phyloP scores from a whole-genome alignment of 2,797 vertebrate species.

The Eulemur mongoz region DNA sequence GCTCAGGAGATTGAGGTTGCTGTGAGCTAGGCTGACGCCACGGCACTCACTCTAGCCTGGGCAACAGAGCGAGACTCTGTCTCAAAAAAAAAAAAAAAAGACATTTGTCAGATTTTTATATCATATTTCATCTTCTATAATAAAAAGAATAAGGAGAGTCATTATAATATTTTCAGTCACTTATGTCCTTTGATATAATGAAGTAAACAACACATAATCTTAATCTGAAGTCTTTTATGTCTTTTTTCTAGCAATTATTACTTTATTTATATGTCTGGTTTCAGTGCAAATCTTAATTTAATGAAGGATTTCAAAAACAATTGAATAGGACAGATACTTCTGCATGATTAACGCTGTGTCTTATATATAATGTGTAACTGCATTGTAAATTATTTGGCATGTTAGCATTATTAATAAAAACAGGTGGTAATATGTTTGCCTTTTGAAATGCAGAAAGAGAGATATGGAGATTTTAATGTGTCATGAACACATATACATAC shows the following conservation, averaged over 20 bases:
- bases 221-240: constrained; percentile 76
- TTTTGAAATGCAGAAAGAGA: constrained; percentile 57
- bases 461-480: constrained; percentile 24
- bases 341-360: constrained; percentile 75
- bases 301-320: constrained; percentile 76
- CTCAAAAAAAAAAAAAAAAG: too few species aligned
- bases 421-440: constrained; percentile 77
- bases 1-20: too few species aligned
- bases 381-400: constrained; percentile 76
- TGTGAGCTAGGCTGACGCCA: too few species aligned
- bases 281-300: constrained; percentile 73
- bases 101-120: constrained; percentile 62
- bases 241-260: constrained; percentile 72
- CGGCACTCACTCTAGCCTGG: too few species aligned
- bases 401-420: constrained; percentile 78
- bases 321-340: constrained; percentile 71
- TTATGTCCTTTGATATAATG: constrained; percentile 70
- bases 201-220: constrained; percentile 76
- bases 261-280: constrained; percentile 77
- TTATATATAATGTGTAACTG: constrained; percentile 70
- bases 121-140: constrained; percentile 60
- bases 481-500: neutral
- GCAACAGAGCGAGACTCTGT: too few species aligned
- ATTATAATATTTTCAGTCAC: constrained; percentile 62
- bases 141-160: constrained; percentile 60